Evolutionary conservation across 1,140 invertebrate genomes (phyloP), one percentile per base, ranked within the genome.

Genomic region (Pseudomyrmex concolor): DNA sequence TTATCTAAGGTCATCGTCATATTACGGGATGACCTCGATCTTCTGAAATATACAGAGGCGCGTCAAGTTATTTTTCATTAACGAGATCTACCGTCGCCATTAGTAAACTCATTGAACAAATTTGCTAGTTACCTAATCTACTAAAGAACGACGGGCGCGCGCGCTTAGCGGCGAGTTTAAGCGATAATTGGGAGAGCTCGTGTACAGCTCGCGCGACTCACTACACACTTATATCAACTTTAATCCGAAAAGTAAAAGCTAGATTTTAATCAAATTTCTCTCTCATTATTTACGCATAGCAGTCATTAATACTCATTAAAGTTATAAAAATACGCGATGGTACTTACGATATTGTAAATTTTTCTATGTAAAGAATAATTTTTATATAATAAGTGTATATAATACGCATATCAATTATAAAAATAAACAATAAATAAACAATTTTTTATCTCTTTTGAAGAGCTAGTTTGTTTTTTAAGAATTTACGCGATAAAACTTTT

Each of bases 131-230:
- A 34, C 34, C 34, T 34, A 86, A 89, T 89, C 78, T 82, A 82
- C 64, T 60, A 74, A 85, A 84, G 68, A 60, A 55, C 57, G 48
- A 54, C 71, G 19, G 48, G 60, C 55, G 84, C 77, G 76, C 83
- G 70, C 85, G 84, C 78, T 89, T 83, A 84, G 34, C 15, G 60
- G 62, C 8, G 50, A 74, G 59, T 80, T 89, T 87, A 87, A 63
- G 74, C 74, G 78, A 89, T 89, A 87, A 89, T 87, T 89, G 78
- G 82, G 66, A 89, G 84, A 68, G 64, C 68, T 86, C 77, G 72
- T 51, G 54, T 54, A 60, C 43, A 48, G 60, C 84, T 82, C 77
- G 60, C 77, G 60, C 66, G 48, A 57, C 9, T 62, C 34, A 55
- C 80, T 15, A 48, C 57, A 48, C 15, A 78, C 54, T 88, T 86